Evolutionary conservation across 1,140 invertebrate species (phyloP).

Genomic region (Drosophila pruinosa): DNA sequence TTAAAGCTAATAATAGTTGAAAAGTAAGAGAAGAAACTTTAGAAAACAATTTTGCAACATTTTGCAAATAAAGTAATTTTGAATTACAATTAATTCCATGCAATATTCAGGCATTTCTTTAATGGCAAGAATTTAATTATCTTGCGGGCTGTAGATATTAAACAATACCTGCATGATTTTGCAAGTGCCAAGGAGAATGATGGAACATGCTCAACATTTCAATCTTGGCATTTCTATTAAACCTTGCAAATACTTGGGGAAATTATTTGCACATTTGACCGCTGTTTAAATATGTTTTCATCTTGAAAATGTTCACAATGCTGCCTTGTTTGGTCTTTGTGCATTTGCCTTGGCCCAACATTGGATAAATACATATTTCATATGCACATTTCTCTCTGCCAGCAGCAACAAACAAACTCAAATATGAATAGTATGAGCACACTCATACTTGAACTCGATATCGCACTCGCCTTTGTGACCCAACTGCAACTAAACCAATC

Average conservation of each 20-base stretch:
- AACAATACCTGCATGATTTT: neutral
- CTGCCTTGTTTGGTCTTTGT: neutral
- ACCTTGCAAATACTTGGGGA: conserved; percentile 2
- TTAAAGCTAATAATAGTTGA: too few species aligned
- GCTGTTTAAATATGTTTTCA: conserved; percentile 16
- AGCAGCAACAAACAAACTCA: conserved; percentile 42
- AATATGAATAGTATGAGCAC: neutral
- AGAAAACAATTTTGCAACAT: too few species aligned
- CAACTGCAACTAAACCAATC: conserved; percentile 63
- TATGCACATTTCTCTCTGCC: conserved; percentile 34
- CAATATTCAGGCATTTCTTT: too few species aligned
- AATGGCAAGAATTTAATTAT: too few species aligned
- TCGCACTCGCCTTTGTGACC: conserved; percentile 23
- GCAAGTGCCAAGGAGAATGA: neutral
- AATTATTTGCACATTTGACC: conserved; percentile 27
- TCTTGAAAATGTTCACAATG: conserved; percentile 5
- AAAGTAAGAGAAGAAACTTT: too few species aligned
- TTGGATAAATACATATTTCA: conserved; percentile 66
- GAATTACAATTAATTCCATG: too few species aligned
- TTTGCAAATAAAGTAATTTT: too few species aligned
- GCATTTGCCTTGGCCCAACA: conserved; percentile 48
- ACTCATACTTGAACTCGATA: conserved; percentile 7
- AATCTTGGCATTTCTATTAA: neutral
- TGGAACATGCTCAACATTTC: neutral
- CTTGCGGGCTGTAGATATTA: neutral